Conservation (phyloP, 1,140 invertebrate species). For the Meloidogyne floridensis region DNA sequence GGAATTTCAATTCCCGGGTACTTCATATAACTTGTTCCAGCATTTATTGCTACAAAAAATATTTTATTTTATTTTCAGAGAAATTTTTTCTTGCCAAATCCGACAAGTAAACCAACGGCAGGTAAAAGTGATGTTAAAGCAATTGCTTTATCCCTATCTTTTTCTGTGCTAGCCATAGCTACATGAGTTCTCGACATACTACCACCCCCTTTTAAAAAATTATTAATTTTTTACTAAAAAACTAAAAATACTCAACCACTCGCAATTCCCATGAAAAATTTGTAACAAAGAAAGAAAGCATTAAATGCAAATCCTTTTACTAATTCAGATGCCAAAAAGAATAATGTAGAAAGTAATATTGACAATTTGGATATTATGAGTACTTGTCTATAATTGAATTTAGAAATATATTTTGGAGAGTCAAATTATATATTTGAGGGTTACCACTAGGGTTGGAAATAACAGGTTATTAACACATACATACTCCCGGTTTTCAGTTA, state of each 20-base stretch:
- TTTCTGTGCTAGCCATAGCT: slow-evolving; percentile 53
- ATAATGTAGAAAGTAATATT: background rate
- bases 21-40: background rate
- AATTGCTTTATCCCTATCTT: slow-evolving; percentile 53
- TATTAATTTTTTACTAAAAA: too few species aligned
- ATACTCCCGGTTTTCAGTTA: too few species aligned
- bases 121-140: slow-evolving; percentile 53
- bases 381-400: background rate
- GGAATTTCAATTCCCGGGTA: slow-evolving; percentile 5
- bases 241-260: background rate
- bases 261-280: background rate
- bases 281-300: background rate
- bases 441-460: too few species aligned
- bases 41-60: background rate
- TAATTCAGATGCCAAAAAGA: background rate
- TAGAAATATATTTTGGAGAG: too few species aligned
- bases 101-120: slow-evolving; percentile 52
- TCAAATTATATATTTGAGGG: too few species aligned
- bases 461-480: too few species aligned
- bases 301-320: background rate
- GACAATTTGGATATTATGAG: slow-evolving; percentile 1
- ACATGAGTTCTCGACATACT: slow-evolving; percentile 48
- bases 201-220: slow-evolving; percentile 24
- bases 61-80: too few species aligned
- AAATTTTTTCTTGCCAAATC: slow-evolving; percentile 40